phyloP scores from a whole-genome alignment of 2,113 vertebrate genomes.

The Morone chrysops region DNA sequence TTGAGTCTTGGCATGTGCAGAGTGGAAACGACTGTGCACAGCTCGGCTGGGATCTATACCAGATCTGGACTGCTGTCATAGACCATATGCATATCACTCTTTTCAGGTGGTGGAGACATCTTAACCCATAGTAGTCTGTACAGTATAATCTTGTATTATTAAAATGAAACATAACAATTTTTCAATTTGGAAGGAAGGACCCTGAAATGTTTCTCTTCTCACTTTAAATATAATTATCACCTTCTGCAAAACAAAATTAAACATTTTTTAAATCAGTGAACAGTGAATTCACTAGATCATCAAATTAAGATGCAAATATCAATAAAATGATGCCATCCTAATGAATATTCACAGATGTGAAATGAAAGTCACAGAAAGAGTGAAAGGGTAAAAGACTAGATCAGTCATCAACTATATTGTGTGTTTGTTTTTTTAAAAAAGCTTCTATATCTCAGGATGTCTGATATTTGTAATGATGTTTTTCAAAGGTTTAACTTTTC shows the following conservation, averaged over 20 bases:
- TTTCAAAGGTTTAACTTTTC: slow-evolving; percentile 25
- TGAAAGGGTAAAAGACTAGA: neutral
- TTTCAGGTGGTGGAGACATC: slow-evolving; percentile 24
- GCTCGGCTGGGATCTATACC: slow-evolving; percentile 8
- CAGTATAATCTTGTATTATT: neutral
- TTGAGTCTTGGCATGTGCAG: slow-evolving; percentile 36
- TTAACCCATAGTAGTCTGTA: neutral
- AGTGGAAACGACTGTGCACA: slow-evolving; percentile 17
- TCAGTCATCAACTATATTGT: neutral
- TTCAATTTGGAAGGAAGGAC: neutral
- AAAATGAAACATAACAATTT: neutral
- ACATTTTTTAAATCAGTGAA: neutral
- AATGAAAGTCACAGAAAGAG: neutral
- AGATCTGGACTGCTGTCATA: slow-evolving; percentile 39
- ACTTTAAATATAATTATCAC: neutral
- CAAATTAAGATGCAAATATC: neutral
- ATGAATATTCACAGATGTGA: neutral
- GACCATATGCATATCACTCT: slow-evolving; percentile 36
- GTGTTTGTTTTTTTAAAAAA: slow-evolving; percentile 15
- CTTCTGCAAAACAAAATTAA: neutral
- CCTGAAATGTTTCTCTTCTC: neutral
- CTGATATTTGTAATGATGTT: slow-evolving; percentile 10
- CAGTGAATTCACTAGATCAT: neutral
- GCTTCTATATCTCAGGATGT: neutral
- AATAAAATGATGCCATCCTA: neutral